Base-by-base conservation (phyloP, 1,140 invertebrate genomes). In the Saxidomus purpurata region DNA sequence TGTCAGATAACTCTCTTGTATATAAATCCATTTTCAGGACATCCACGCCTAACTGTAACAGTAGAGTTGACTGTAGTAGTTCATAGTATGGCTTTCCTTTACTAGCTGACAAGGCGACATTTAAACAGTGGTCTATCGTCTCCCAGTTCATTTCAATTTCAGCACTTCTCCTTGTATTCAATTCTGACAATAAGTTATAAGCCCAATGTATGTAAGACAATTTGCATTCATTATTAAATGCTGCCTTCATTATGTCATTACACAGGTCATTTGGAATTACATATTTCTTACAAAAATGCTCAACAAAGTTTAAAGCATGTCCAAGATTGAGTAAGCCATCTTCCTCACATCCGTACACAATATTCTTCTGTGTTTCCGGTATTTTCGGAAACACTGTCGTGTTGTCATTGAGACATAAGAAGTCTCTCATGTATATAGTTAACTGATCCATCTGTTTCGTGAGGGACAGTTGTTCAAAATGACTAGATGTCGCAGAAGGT, bases 361-460 rank as follows among this genome's bases (percentile, higher is more conserved):
- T 38, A 22, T 36, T 59, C 52, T 61, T 59, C 2, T 81, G 47
- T 61, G 28, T 19, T 36, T 38, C 34, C 1, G 79, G 79, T 63
- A 81, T 31, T 22, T 61, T 40, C 19, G n/a, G 43, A 36, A 11
- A 13, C 38, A 38, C 6, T 25, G 15, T 36, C 2, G 40, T 61
- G 2, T 1, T 25, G 11, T 81, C 52, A 81, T 61, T 34, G 0
- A 81, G 19, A 25, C 25, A 15, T n/a, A 81, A 31, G 15, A 61
- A 59, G 36, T 81, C 55, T 63, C 61, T 63, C 22, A 81, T 61
- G 25, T 61, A 61, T 9, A 22, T 1, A 4, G 13, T 36, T 17
- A 81, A 40, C 22, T 81, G 79, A 36, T 63, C 22, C 79, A 59
- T 81, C 69, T 88, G 55, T 31, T 67, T 67, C 43, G 74, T 4